Base-by-base conservation (phyloP, 2,113 vertebrate species). In the Ceuthmochares aereus region DNA sequence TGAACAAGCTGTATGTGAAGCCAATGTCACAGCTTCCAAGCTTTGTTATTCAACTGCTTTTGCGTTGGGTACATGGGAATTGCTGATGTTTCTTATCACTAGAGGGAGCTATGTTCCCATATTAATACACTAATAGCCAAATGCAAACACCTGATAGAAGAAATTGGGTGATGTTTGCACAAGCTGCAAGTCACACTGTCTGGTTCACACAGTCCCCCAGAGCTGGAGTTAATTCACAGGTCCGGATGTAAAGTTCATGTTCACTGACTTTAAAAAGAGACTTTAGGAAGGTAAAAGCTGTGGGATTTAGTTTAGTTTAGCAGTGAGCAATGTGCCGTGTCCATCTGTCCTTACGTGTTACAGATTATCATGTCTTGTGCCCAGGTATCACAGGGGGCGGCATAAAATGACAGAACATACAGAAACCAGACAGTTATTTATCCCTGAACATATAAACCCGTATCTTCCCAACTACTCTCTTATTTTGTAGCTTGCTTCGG, bases 91-190 rank as follows among this genome's bases (percentile, higher is more conserved):
- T 66, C 7, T 34, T 11, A 30, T 51, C 98, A 89, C 96, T 93
- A 98, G 98, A 97, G 97, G 97, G 97, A 94, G 97, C 96, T 80
- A 3, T 78, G 64, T 59, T 54, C 93, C 96, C 96, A 74, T n/a
- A 45, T 40, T 62, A 95, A 77, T 42, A 43, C 36, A 5, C 34
- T 12, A 34, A 22, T 3, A 49, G 25, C 14, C 43, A 18, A 59
- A n/a, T 6, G 30, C 26, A 12, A 63, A 18, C 27, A 10, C 62
- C 6, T 2, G 14, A 27, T 1, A 20, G 30, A 29, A n/a, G 42
- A 45, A 30, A 4, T 0, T 3, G 40, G 29, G 32, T 45, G 20
- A 20, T 37, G 25, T 68, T 14, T 15, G 45, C 23, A 55, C 37
- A 22, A 36, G 54, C 2, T 8, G 9, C 34, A 15, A 13, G 43